A percentile compares a stretch with the other conserved stretches of the same genome.
phyloP scores from a whole-genome alignment of 2,888 invertebrate genomes.

The Ephialtes manifestator region DNA sequence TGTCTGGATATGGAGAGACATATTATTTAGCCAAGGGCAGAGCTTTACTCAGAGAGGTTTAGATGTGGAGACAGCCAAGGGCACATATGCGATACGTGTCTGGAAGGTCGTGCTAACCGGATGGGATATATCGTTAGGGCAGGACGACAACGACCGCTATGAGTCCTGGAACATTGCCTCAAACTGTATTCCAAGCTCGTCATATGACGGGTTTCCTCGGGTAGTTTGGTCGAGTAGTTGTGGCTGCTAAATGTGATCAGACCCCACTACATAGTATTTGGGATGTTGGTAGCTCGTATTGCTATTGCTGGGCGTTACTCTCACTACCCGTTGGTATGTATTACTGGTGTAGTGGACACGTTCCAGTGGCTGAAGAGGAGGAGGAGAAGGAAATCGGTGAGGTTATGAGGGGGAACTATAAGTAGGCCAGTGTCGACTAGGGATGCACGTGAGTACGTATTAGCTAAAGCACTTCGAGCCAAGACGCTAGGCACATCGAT shows the following conservation, averaged over 20 bases:
- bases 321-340: constrained; percentile 42
- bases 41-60: neutral
- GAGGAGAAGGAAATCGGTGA: neutral
- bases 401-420: constrained; percentile 26
- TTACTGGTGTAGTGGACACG: constrained; percentile 47
- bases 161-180: neutral
- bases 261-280: neutral
- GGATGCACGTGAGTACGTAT: constrained; percentile 43
- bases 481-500: constrained; percentile 32
- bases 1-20: neutral
- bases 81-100: neutral
- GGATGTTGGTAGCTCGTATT: neutral
- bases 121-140: neutral
- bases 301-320: constrained; percentile 37
- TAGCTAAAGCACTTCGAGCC: constrained; percentile 46
- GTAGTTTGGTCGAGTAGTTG: constrained; percentile 16
- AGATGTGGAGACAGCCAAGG: neutral
- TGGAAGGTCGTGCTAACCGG: constrained; percentile 11
- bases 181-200: constrained; percentile 22
- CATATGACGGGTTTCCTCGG: neutral
- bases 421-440: constrained; percentile 46
- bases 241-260: neutral
- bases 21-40: neutral
- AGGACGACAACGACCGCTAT: constrained; percentile 7
- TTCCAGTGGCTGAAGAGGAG: constrained; percentile 45